Evolutionary conservation across 2,113 vertebrate species (phyloP), one percentile per base, ranked within the genome.

Genomic region (Casuarius casuarius): DNA sequence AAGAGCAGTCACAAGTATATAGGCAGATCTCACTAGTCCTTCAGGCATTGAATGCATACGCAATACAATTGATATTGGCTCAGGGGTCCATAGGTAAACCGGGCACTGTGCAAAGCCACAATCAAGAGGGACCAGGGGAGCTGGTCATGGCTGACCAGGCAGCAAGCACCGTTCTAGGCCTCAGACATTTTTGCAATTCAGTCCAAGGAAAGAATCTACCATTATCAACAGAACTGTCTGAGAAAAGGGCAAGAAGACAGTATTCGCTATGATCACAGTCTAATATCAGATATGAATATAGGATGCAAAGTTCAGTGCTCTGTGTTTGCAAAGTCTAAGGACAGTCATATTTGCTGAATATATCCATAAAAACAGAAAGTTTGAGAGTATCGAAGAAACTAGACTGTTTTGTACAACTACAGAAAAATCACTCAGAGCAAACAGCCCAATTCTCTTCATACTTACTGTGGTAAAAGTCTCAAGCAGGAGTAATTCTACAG

Each of bases 141-240:
- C 3, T 63, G 35, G 8, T 58, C 25, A 7, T 10, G 3, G 20
- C 42, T 1, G 1, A 5, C 11, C 12, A 63, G 10, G 17, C 33
- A 51, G 18, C 15, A 74, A 10, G 28, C 31, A 87, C 14, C 9
- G 6, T 84, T 87, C 54, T 73, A 66, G 11, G 61, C 19, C 46
- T 75, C 35, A 78, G 63, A 52, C 1, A 61, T 38, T 77, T 91
- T 48, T 40, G 62, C 22, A 61, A 33, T 72, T 82, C 66, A 14
- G 18, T 26, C 7, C 42, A 58, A 63, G 20, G 10, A 54, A 8
- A 67, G 13, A 68, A 46, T 31, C 17, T 68, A 74, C 72, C 42
- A 54, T 35, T 35, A 72, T 20, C 9, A 3, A 8, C 9, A 63
- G 29, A 88, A 82, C 21, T 19, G 15, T 23, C 59, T 56, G 33